Conservation (phyloP, 2,888 invertebrate genomes). For the Steinernema scapterisci region DNA sequence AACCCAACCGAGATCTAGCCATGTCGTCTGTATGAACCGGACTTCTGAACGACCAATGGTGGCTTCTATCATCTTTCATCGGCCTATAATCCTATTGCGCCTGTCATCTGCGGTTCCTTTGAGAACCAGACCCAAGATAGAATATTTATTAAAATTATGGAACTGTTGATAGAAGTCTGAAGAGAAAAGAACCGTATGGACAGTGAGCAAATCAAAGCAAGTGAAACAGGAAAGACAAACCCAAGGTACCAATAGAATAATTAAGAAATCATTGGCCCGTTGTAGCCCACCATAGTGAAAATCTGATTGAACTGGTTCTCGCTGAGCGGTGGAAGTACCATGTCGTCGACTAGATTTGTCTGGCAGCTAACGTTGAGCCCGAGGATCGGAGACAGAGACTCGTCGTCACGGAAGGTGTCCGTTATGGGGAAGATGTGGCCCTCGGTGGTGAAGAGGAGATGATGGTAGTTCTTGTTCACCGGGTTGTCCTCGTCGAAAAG, state of each 20-base stretch:
- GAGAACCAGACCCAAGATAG: too few relatives aligned
- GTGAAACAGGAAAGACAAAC: background rate
- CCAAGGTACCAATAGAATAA: background rate
- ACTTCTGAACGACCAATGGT: too few relatives aligned
- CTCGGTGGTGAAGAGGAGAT: constrained; percentile 74
- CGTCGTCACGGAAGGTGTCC: constrained; percentile 46
- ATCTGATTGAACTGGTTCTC: background rate
- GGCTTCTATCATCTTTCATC: too few relatives aligned
- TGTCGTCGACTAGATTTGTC: background rate
- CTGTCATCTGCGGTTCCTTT: too few relatives aligned
- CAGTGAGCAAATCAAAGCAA: background rate
- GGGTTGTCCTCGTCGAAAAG: constrained; percentile 75
- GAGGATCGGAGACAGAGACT: constrained; percentile 2
- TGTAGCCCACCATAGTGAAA: constrained; percentile 9
- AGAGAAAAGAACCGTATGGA: background rate
- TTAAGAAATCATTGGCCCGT: background rate
- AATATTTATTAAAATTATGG: too few relatives aligned
- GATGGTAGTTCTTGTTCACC: constrained; percentile 71
- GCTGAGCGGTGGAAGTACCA: background rate
- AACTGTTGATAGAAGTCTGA: background rate
- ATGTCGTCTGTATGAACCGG: too few relatives aligned
- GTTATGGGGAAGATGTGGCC: constrained; percentile 73
- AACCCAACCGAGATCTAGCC: too few relatives aligned
- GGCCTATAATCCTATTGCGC: too few relatives aligned
- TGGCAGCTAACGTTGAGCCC: constrained; percentile 17